Base-by-base conservation (phyloP, 2,797 vertebrate species). In the Rhynchotus rufescens region DNA sequence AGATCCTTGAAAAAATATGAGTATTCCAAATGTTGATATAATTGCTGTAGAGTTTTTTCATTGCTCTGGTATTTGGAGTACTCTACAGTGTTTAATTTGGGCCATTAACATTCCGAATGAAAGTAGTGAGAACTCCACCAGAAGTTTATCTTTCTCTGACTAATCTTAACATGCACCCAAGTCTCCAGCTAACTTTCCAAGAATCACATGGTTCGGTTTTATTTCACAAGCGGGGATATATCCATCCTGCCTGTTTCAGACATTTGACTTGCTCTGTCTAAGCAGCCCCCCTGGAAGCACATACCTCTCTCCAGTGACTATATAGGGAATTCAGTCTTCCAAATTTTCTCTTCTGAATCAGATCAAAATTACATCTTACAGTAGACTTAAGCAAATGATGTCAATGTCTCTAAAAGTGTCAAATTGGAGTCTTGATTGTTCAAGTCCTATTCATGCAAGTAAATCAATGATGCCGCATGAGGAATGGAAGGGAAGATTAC, bases 101-200 rank as follows among this genome's bases (percentile, higher is more conserved):
- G 86, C 93, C 84, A 90, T 94, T 96, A 94, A 96, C 91, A 87
- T 95, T 96, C 93, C 96, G 90, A 84, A 93, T 73, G 79, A 76
- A 96, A 94, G 94, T 64, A 93, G 82, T 79, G 90, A 94, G 86
- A 87, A 76, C 86, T 85, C 51, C 56, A 85, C 90, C 61, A 25
- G 42, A 76, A 88, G 82, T 92, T 96, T 96, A 96, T 94, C 90
- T 96, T 92, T 93, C 81, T 83, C 73, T 85, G 79, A 83, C 73
- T 94, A 91, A 93, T 90, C 93, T 85, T 87, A 92, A 96, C 88
- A 93, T 59, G 81, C 62, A 69, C 76, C 84, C 69, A 89, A 90
- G 73, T 59, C 73, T 66, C 75, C 85, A 89, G 84, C 86, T 92
- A 12, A 28, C 67, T 86, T 90, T 93, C 88, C 86, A 94, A 84